A percentile compares a stretch with the other conserved stretches of the same genome.
phyloP scores from a whole-genome alignment of 2,888 invertebrate species.

The Drosophila niveifrons region DNA sequence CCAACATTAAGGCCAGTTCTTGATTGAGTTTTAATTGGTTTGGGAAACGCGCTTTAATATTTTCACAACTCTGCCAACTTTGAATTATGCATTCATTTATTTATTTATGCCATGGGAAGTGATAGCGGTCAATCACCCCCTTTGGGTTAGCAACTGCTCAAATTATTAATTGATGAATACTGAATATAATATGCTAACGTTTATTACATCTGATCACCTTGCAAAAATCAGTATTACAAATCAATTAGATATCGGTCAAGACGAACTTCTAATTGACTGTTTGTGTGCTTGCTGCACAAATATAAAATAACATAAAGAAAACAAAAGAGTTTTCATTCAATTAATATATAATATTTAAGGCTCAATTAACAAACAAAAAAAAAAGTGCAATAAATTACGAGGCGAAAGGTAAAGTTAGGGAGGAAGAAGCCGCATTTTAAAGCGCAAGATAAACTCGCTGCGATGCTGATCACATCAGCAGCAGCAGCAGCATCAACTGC shows the following conservation, averaged over 20 bases:
- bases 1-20: constrained; percentile 30
- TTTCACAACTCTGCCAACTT: constrained; percentile 62
- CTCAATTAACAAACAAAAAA: too few relatives aligned
- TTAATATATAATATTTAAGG: too few relatives aligned
- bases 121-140: constrained; percentile 62
- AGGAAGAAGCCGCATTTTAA: constrained; percentile 53
- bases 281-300: too few relatives aligned
- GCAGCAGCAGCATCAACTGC: constrained; percentile 51
- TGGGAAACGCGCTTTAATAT: constrained; percentile 75
- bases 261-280: too few relatives aligned
- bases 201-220: too few relatives aligned
- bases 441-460: constrained; percentile 73
- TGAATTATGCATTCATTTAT: constrained; percentile 34
- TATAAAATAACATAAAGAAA: too few relatives aligned
- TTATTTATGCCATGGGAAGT: constrained; percentile 60
- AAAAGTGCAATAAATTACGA: neutral
- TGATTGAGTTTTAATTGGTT: constrained; percentile 76
- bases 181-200: too few relatives aligned
- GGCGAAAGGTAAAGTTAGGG: neutral
- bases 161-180: neutral
- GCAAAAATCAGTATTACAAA: too few relatives aligned
- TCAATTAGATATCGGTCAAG: too few relatives aligned
- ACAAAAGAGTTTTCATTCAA: too few relatives aligned
- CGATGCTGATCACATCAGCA: constrained; percentile 67
- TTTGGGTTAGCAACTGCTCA: neutral